Conservation (phyloP, 2,113 vertebrate species). For the Genyomyrus donnyi region DNA sequence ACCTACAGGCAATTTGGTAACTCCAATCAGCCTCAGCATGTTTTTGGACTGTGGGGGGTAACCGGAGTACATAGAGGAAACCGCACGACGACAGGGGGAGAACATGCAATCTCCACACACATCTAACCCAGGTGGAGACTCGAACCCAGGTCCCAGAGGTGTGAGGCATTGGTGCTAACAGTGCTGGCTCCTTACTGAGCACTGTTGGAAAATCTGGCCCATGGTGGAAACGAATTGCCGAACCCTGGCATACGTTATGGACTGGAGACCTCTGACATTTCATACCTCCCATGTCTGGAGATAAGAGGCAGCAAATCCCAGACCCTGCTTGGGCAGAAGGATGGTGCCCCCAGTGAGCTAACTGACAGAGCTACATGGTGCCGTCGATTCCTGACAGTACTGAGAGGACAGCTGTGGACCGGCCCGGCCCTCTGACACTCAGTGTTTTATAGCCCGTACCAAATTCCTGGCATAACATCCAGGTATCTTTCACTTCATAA, state of each 20-base stretch:
- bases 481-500: neutral
- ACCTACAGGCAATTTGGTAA: too few relatives aligned
- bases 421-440: neutral
- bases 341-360: neutral
- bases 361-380: neutral
- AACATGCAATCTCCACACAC: too few relatives aligned
- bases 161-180: too few relatives aligned
- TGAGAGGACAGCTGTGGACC: neutral
- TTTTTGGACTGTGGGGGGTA: too few relatives aligned
- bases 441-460: neutral
- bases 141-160: too few relatives aligned
- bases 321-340: neutral
- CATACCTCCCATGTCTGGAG: constrained; percentile 8
- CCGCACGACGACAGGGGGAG: too few relatives aligned
- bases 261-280: constrained; percentile 12
- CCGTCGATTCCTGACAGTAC: neutral
- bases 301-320: neutral
- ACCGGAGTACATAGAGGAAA: too few relatives aligned
- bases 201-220: neutral
- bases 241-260: neutral
- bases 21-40: too few relatives aligned
- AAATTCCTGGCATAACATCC: neutral
- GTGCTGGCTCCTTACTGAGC: neutral
- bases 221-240: neutral
- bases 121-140: too few relatives aligned